Conservation (phyloP, 2,888 invertebrate species). For the Hirtodrosophila histrioides region DNA sequence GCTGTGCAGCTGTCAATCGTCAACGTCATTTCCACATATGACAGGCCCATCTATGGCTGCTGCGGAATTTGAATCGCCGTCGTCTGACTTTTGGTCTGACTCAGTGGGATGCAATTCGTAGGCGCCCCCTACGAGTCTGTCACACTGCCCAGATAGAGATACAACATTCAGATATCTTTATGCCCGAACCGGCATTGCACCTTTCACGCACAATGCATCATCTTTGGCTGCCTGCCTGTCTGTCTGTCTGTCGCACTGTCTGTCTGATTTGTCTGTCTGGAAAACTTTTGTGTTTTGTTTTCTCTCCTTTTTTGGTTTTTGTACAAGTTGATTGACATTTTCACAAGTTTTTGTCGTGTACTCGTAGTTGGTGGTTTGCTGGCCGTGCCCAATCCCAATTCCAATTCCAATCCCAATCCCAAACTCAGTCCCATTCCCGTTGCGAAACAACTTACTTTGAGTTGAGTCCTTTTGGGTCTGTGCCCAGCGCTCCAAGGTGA, state of each 20-base stretch:
- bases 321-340: slow-evolving; percentile 81
- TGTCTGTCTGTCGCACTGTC: slow-evolving; percentile 16
- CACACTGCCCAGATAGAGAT: slow-evolving; percentile 73
- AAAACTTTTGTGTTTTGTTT: slow-evolving; percentile 68
- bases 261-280: slow-evolving; percentile 37
- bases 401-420: slow-evolving; percentile 15
- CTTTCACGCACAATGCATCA: slow-evolving; percentile 80
- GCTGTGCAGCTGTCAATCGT: slow-evolving; percentile 79
- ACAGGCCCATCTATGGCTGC: slow-evolving; percentile 71
- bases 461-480: slow-evolving; percentile 69
- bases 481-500: slow-evolving; percentile 71
- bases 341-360: slow-evolving; percentile 76
- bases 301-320: slow-evolving; percentile 40
- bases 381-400: slow-evolving; percentile 44
- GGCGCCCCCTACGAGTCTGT: slow-evolving; percentile 77
- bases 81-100: slow-evolving; percentile 51
- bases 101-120: slow-evolving; percentile 80
- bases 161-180: slow-evolving; percentile 74
- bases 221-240: slow-evolving; percentile 66
- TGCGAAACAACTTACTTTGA: slow-evolving; percentile 37
- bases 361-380: slow-evolving; percentile 47
- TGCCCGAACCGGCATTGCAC: slow-evolving; percentile 60
- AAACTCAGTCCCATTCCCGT: slow-evolving; percentile 10
- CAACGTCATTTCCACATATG: slow-evolving; percentile 73
- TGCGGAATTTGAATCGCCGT: slow-evolving; percentile 71